Percentiles rank a stretch among this genome's conserved stretches.
Evolutionary conservation across 2,888 invertebrate genomes (phyloP).

Genomic region (Cantharis rustica): DNA sequence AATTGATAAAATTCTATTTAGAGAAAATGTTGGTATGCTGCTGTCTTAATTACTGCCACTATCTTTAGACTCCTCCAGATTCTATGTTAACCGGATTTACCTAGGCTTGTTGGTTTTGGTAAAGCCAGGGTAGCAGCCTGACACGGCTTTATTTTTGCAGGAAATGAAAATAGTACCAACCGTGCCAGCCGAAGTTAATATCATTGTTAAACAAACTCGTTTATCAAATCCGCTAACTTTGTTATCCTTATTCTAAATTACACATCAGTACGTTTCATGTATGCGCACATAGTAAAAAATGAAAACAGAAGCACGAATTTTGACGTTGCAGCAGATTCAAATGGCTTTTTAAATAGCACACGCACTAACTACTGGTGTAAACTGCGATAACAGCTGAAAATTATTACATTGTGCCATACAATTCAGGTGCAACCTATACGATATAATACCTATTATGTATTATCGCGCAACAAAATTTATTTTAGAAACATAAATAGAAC

Average conservation of each 20-base stretch:
- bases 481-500: not conserved
- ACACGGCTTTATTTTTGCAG: slow-evolving; percentile 28
- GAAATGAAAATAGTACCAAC: slow-evolving; percentile 29
- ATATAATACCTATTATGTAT: slow-evolving; percentile 9
- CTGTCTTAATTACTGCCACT: not conserved
- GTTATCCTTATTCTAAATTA: slow-evolving; percentile 25
- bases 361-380: slow-evolving; percentile 18
- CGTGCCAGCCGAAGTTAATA: slow-evolving; percentile 26
- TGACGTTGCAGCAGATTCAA: slow-evolving; percentile 15
- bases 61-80: slow-evolving; percentile 1
- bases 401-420: slow-evolving; percentile 12
- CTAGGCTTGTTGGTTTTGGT: slow-evolving; percentile 22
- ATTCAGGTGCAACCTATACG: slow-evolving; percentile 14
- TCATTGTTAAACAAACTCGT: slow-evolving; percentile 30
- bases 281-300: slow-evolving; percentile 12
- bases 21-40: not conserved
- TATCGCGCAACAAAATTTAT: slow-evolving; percentile 1
- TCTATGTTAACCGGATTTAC: slow-evolving; percentile 23
- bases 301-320: slow-evolving; percentile 9
- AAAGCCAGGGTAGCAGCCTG: slow-evolving; percentile 16
- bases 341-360: slow-evolving; percentile 12
- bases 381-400: slow-evolving; percentile 20
- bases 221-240: slow-evolving; percentile 28
- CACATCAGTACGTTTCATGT: slow-evolving; percentile 28
- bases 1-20: not conserved